phyloP scores from a whole-genome alignment of 2,113 vertebrate genomes.

The Sinocyclocheilus anophthalmus region DNA sequence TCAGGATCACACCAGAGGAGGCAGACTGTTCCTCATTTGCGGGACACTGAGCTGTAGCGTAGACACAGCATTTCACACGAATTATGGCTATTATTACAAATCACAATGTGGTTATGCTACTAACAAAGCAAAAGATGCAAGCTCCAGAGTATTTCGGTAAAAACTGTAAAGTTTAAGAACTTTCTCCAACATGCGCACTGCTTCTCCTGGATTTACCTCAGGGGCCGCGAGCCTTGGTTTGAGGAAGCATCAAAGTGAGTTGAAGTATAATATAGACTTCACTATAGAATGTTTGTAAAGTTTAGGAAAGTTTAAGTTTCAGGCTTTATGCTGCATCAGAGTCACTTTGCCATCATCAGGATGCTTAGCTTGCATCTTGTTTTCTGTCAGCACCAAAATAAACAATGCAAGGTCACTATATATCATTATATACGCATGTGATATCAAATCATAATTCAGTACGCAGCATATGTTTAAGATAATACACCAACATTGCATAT shows the following conservation, averaged over 20 bases:
- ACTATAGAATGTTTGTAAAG: neutral
- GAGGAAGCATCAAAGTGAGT: conserved; percentile 34
- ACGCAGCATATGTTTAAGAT: neutral
- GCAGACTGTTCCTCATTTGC: conserved; percentile 88
- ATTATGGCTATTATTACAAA: neutral
- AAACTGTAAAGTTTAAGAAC: conserved; percentile 14
- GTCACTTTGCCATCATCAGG: neutral
- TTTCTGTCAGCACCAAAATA: neutral
- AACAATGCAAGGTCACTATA: neutral
- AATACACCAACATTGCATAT: too few species aligned
- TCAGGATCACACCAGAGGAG: conserved; percentile 94
- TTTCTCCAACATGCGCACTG: conserved; percentile 29
- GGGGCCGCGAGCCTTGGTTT: neutral
- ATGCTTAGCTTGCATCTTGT: neutral
- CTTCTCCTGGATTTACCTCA: conserved; percentile 24
- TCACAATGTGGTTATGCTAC: neutral
- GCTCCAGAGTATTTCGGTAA: neutral
- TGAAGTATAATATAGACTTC: neutral
- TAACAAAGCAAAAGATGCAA: neutral
- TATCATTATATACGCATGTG: neutral
- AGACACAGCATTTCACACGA: neutral
- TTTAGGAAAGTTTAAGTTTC: neutral
- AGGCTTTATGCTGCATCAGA: neutral
- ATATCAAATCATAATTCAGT: neutral
- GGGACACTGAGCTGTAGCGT: conserved; percentile 87